These are phyloP conservation scores for Tachina fera DNA, from an alignment of 2,888 invertebrate genomes.

Conservation along the genomic window DNA sequence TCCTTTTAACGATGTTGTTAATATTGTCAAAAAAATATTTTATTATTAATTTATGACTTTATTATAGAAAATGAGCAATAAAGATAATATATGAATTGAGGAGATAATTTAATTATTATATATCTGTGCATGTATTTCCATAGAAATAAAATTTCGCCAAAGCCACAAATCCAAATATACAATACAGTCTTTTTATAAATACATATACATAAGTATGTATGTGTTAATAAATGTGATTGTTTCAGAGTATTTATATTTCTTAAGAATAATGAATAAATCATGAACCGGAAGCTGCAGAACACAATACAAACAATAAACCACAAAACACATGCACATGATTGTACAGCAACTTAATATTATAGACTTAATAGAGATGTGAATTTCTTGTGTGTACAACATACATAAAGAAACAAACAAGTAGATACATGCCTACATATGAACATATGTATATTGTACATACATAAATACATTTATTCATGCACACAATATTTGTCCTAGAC, in stretches of 20 bases:
- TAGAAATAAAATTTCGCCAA: neutral
- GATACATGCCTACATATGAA: too few relatives aligned
- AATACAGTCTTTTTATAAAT: constrained; percentile 2
- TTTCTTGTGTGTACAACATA: constrained; percentile 18
- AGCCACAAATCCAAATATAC: constrained; percentile 30
- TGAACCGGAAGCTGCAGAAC: constrained; percentile 39
- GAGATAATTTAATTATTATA: constrained; percentile 10
- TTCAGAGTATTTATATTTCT: neutral
- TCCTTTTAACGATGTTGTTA: too few relatives aligned
- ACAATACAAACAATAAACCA: constrained; percentile 43
- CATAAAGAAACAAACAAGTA: too few relatives aligned
- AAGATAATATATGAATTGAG: neutral
- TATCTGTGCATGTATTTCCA: constrained; percentile 24
- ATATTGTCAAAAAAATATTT: too few relatives aligned
- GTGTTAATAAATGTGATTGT: neutral
- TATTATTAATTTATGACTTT: neutral
- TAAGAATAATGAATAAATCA: constrained; percentile 56
- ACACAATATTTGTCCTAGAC: constrained; percentile 37
- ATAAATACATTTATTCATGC: neutral
- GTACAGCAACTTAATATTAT: constrained; percentile 13
- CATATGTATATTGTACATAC: too few relatives aligned
- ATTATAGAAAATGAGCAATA: neutral
- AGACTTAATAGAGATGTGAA: constrained; percentile 43
- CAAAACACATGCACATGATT: constrained; percentile 20
- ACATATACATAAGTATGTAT: neutral